phyloP scores from a whole-genome alignment of 2,797 vertebrate species.

The Acanthornis magna region DNA sequence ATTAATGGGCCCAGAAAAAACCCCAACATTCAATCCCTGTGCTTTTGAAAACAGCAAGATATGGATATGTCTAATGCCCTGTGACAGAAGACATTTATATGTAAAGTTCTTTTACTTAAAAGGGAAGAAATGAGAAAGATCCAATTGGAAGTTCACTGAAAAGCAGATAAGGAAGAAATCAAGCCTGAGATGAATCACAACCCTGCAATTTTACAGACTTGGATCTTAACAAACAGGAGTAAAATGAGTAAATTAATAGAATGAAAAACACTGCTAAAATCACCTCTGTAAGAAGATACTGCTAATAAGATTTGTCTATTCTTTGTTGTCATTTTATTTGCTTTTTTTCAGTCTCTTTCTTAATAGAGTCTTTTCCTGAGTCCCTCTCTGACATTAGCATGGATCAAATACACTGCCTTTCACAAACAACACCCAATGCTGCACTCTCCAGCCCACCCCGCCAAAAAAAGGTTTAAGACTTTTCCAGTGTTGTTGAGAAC shows the following conservation, averaged over 20 bases:
- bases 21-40: not conserved
- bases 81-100: not conserved
- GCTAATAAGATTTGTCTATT: not conserved
- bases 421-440: not conserved
- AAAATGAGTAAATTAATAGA: not conserved
- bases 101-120: not conserved
- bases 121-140: not conserved
- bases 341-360: not conserved
- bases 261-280: not conserved
- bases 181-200: not conserved
- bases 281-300: not conserved
- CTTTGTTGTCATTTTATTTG: not conserved
- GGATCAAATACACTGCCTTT: not conserved
- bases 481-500: not conserved
- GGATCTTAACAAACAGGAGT: not conserved
- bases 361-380: not conserved
- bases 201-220: not conserved
- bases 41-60: not conserved
- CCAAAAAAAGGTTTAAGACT: not conserved
- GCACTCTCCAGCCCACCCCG: not conserved
- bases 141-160: not conserved
- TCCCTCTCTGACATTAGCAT: not conserved
- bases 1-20: constrained; percentile 31
- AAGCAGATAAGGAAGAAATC: not conserved
- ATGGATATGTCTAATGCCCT: not conserved